Evolutionary conservation across 2,797 vertebrate species (phyloP).

Genomic region (Macrochelys suwanniensis): DNA sequence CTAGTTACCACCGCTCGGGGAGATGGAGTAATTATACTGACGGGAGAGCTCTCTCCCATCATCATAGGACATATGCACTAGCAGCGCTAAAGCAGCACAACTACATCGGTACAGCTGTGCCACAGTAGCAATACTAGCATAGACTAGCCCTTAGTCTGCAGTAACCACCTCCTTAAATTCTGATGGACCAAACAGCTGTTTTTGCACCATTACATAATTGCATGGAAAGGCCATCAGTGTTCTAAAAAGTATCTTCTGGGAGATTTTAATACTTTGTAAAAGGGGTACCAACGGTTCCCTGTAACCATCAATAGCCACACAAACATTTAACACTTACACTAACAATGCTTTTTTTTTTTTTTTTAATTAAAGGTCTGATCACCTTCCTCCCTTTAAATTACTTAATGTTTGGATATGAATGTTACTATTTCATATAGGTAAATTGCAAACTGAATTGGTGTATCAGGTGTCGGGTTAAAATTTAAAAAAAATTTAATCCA

Average conservation of each 20-base stretch:
- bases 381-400: constrained; percentile 20
- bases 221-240: constrained; percentile 59
- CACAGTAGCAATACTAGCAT: neutral
- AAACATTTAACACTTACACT: constrained; percentile 53
- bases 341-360: neutral
- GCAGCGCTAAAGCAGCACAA: too few relatives aligned
- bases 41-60: too few relatives aligned
- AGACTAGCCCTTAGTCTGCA: constrained; percentile 64
- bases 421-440: neutral
- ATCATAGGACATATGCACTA: too few relatives aligned
- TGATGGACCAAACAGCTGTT: constrained; percentile 62
- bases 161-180: constrained; percentile 76
- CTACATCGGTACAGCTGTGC: too few relatives aligned
- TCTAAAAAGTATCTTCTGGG: constrained; percentile 64
- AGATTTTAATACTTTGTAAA: constrained; percentile 60
- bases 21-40: too few relatives aligned
- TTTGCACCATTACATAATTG: constrained; percentile 63
- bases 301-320: constrained; percentile 36
- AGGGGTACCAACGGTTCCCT: constrained; percentile 41
- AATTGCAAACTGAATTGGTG: constrained; percentile 1
- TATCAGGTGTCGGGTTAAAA: neutral
- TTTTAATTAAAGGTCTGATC: neutral
- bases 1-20: too few relatives aligned
- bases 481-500: neutral
- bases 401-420: constrained; percentile 21